Conservation (phyloP, 2,113 vertebrate genomes). For the Jacana jacana region DNA sequence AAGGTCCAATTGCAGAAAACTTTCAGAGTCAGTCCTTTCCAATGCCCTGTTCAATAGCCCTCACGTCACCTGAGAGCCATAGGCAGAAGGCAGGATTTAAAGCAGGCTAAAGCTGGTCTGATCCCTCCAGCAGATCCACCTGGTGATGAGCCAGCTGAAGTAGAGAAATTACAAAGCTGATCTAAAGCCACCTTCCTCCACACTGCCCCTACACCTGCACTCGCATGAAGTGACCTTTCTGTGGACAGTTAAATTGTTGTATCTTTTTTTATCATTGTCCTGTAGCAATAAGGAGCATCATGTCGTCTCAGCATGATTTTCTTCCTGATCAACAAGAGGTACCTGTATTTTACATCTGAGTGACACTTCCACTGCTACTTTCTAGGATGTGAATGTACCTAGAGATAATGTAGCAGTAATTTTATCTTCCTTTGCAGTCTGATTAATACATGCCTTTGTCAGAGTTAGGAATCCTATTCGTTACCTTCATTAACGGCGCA, state of each 20-base stretch:
- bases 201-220: not conserved
- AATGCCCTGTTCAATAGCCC: not conserved
- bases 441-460: not conserved
- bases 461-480: not conserved
- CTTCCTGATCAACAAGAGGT: not conserved
- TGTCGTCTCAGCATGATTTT: not conserved
- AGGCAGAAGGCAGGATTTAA: not conserved
- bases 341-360: not conserved
- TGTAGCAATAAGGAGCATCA: not conserved
- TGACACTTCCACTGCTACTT: not conserved
- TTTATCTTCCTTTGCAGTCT: not conserved
- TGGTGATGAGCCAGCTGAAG: not conserved
- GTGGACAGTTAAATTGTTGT: not conserved
- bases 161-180: not conserved
- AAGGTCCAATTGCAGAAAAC: not conserved
- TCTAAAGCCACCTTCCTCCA: not conserved
- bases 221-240: not conserved
- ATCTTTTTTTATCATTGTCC: not conserved
- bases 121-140: not conserved
- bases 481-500: not conserved
- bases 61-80: not conserved
- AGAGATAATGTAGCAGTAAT: not conserved
- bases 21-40: not conserved
- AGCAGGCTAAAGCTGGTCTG: slow-evolving; percentile 1
- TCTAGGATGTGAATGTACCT: not conserved